Conservation (phyloP, 64 coral and sea anemone species). For the Porites australiensis region DNA sequence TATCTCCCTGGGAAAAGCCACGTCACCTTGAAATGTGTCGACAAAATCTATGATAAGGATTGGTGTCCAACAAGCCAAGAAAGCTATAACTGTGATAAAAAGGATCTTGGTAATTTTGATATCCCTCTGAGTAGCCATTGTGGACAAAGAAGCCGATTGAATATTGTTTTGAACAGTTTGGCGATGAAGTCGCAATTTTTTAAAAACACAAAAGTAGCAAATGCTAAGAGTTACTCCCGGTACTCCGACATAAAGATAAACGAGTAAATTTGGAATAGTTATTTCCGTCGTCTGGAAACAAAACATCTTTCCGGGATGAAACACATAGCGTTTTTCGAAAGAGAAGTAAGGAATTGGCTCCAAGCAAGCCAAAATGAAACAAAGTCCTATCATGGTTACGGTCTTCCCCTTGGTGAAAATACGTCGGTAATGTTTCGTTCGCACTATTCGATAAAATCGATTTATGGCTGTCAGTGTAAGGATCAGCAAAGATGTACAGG, state of each 20-base stretch:
- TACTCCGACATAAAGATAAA: constrained; percentile 51
- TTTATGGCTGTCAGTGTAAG: constrained; percentile 57
- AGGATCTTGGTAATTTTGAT: constrained; percentile 26
- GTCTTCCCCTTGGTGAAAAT: constrained; percentile 14
- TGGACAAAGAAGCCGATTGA: background rate
- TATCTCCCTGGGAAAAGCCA: constrained; percentile 11
- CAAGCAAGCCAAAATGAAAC: constrained; percentile 1
- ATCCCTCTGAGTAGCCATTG: background rate
- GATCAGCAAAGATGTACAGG: constrained; percentile 27
- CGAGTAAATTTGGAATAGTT: constrained; percentile 54
- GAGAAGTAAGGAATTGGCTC: constrained; percentile 31
- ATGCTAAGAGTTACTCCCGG: background rate
- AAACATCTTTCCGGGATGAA: constrained; percentile 81
- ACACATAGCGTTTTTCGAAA: constrained; percentile 54
- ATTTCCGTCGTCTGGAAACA: constrained; percentile 69
- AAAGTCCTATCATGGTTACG: background rate
- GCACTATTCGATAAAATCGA: constrained; percentile 60
- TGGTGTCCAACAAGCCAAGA: constrained; percentile 33
- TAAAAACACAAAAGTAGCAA: constrained; percentile 75
- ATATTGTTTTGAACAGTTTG: background rate
- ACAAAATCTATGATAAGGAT: constrained; percentile 18
- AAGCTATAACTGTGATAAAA: constrained; percentile 26
- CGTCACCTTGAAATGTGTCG: constrained; percentile 10
- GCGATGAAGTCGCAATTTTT: constrained; percentile 67
- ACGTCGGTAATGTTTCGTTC: background rate